Percentiles rank a stretch among this genome's conserved stretches.
These are phyloP conservation scores for Athene cunicularia DNA, from an alignment of 2,113 vertebrate genomes.

Conservation along the genomic window DNA sequence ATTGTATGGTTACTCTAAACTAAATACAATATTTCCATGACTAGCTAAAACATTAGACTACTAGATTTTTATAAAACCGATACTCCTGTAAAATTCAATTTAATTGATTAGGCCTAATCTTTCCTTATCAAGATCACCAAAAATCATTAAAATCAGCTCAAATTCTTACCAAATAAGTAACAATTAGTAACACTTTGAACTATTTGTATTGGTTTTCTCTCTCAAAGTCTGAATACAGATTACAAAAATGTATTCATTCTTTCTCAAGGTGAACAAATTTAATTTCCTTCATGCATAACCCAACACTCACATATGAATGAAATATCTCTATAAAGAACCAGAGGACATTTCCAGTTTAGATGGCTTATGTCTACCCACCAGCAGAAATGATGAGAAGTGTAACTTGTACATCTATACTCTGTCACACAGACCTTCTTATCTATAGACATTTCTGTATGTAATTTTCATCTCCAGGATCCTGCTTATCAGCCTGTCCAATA, in stretches of 20 bases:
- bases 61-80: too few species aligned
- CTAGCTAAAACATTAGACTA: too few species aligned
- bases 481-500: slow-evolving; percentile 24
- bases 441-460: not conserved
- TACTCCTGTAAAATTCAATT: too few species aligned
- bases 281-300: not conserved
- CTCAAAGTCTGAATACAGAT: not conserved
- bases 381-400: slow-evolving; percentile 2
- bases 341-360: not conserved
- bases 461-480: slow-evolving; percentile 21
- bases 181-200: not conserved
- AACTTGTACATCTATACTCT: not conserved
- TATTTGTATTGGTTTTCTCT: not conserved
- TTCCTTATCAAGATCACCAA: too few species aligned
- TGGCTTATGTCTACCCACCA: not conserved
- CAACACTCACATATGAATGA: not conserved
- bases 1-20: too few species aligned
- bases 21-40: too few species aligned
- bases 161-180: too few species aligned
- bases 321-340: not conserved
- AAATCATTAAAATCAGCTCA: too few species aligned
- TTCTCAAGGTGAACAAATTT: not conserved
- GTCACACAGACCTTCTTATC: slow-evolving; percentile 25
- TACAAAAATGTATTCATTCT: not conserved
- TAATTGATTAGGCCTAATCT: too few species aligned